These are phyloP conservation scores for Trachelus iudaicus DNA, from an alignment of 2,888 invertebrate genomes.

Conservation along the genomic window DNA sequence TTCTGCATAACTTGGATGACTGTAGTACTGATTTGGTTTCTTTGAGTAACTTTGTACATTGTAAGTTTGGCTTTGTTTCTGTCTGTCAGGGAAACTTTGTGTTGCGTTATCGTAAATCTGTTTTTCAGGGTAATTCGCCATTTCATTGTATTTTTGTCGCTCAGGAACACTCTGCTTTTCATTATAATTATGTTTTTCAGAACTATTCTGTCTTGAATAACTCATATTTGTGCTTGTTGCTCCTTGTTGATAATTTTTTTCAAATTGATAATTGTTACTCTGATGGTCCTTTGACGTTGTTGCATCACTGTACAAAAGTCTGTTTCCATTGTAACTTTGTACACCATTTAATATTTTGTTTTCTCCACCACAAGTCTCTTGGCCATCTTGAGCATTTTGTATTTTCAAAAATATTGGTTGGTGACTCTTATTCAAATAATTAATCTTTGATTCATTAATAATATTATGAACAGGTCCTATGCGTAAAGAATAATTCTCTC, in stretches of 20 bases:
- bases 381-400: not conserved
- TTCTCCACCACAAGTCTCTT: not conserved
- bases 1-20: not conserved
- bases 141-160: not conserved
- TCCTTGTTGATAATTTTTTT: not conserved
- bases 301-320: not conserved
- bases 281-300: not conserved
- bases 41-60: not conserved
- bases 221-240: not conserved
- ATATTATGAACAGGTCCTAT: not conserved
- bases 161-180: not conserved
- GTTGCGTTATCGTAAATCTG: not conserved
- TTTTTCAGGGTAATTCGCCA: not conserved
- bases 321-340: conserved; percentile 25
- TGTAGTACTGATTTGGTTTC: not conserved
- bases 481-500: not conserved
- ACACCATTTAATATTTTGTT: not conserved
- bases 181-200: not conserved
- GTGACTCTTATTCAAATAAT: not conserved
- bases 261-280: not conserved
- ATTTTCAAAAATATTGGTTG: not conserved
- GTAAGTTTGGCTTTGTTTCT: not conserved
- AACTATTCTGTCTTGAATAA: not conserved
- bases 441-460: not conserved
- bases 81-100: not conserved